Base-by-base conservation (phyloP, 2,888 invertebrate species). In the Aleiodes leptofemur region DNA sequence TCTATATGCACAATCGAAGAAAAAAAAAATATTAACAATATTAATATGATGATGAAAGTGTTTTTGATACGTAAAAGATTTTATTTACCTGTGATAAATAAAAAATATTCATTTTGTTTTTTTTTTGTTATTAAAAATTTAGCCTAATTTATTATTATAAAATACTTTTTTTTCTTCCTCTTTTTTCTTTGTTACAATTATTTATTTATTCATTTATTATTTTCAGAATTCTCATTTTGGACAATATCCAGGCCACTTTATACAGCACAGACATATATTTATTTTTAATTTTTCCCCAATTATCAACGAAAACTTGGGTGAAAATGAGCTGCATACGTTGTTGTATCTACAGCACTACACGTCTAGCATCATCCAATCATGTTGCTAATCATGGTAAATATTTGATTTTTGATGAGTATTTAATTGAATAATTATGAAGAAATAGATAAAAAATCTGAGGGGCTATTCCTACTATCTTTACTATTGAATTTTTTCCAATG, bases 321-420 rank as follows among this genome's bases (percentile, higher is more conserved):
- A 83, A 69, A 78, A 89, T 89, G 89, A 89, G 89, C 80, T 86
- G 88, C 64, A 88, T 88, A 68, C 87, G 89, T 70, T 89, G 89
- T 77, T 89, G 89, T 77, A 81, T 89, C 77, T 84, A 88, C 73
- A 85, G 85, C 73, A 88, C 86, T 13, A 86, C 86, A 55, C 87
- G 89, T 74, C 79, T 89, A 77, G 89, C 86, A 69, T 83, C 87
- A 9, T 84, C 87, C 9, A 87, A 84, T 82, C 86, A 88, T 77
- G 85, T 88, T 55, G 82, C 85, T 57, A 87, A 86, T 81, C 86
- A 88, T 78, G 87, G 89, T 89, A 72, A 86, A 84, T 80, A 29
- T 9, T 66, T 34, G 29, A 56, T 16, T 55, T 57, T 14, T 34
- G 71, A 4, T 9, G 5, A 16, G 7, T 5, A 34, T 23, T 43